A percentile compares a stretch with the other conserved stretches of the same genome.
These are phyloP conservation scores for Benitochromis conjunctus DNA, from an alignment of 2,113 vertebrate genomes.

Conservation along the genomic window DNA sequence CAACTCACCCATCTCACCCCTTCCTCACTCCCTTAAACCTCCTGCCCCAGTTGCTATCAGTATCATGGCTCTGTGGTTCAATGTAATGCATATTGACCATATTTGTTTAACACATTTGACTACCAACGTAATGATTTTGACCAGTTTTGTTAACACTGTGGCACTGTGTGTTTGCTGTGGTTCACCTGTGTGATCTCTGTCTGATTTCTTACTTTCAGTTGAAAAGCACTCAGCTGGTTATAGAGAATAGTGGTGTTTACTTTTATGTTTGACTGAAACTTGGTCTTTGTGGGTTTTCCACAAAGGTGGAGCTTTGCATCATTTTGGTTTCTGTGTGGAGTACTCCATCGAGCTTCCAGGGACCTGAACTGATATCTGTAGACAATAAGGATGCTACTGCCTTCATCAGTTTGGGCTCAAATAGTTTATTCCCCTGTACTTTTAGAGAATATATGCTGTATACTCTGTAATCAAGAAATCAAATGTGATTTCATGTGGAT, in stretches of 20 bases:
- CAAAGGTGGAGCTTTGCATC: conserved; percentile 47
- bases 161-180: conserved; percentile 6
- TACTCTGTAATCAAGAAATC: not conserved
- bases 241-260: not conserved
- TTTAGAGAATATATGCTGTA: not conserved
- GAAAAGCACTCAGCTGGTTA: not conserved
- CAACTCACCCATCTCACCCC: not conserved
- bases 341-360: conserved; percentile 81
- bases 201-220: conserved; percentile 12
- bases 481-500: not conserved
- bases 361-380: conserved; percentile 49
- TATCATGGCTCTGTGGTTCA: conserved; percentile 14
- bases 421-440: not conserved
- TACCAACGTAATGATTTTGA: conserved; percentile 24
- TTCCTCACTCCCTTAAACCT: not conserved
- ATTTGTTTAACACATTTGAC: not conserved
- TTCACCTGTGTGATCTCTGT: conserved; percentile 15
- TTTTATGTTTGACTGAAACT: conserved; percentile 25
- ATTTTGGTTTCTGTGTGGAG: conserved; percentile 37
- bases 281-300: conserved; percentile 29
- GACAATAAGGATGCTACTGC: not conserved
- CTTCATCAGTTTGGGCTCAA: not conserved
- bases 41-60: not conserved
- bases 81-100: conserved; percentile 8
- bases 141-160: not conserved